phyloP scores from a whole-genome alignment of 1,140 invertebrate species.

The Melanaphis sacchari region DNA sequence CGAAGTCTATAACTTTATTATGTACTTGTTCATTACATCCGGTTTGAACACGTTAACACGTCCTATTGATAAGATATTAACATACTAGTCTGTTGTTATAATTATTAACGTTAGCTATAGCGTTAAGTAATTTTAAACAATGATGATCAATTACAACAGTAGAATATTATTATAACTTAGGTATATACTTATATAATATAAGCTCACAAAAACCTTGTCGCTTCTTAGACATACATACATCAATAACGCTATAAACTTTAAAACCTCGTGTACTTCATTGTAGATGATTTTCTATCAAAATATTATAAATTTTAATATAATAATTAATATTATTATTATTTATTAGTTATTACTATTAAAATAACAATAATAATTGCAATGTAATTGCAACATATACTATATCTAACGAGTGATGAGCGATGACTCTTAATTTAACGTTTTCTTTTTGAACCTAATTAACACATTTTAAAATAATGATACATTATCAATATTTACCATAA shows the following conservation, averaged over 20 bases:
- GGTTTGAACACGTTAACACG: not conserved
- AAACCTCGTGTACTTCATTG: not conserved
- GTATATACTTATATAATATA: not conserved
- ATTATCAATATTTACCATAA: too few relatives aligned
- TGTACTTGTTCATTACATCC: not conserved
- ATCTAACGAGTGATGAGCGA: not conserved
- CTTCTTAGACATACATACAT: not conserved
- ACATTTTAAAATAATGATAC: too few relatives aligned
- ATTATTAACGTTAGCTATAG: not conserved
- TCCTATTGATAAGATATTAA: not conserved
- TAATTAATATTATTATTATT: not conserved
- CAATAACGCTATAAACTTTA: not conserved
- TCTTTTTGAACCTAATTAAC: not conserved
- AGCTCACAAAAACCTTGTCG: not conserved
- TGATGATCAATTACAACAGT: too few relatives aligned
- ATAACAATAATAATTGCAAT: not conserved
- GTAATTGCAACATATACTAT: not conserved
- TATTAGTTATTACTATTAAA: too few relatives aligned
- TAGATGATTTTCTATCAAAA: not conserved
- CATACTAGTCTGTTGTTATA: not conserved
- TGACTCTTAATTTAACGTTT: not conserved
- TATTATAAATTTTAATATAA: not conserved
- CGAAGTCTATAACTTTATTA: not conserved
- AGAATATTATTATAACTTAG: too few relatives aligned
- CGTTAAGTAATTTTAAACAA: too few relatives aligned